Conservation (phyloP, 2,113 vertebrate genomes). For the Malurus elegans region DNA sequence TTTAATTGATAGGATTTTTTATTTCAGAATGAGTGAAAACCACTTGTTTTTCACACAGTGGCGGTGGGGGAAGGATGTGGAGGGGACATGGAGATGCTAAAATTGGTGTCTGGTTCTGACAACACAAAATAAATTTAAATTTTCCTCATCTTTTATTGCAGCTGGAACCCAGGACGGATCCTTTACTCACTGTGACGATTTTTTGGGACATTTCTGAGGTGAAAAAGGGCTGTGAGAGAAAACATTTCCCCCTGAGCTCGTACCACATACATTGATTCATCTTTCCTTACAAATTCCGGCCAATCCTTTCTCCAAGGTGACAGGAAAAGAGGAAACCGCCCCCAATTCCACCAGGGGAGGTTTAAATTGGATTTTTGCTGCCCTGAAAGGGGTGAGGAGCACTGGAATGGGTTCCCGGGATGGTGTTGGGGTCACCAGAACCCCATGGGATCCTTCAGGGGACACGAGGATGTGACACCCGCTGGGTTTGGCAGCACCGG, state of each 20-base stretch:
- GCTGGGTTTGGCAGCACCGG: too few species aligned
- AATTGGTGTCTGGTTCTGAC: neutral
- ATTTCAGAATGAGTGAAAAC: too few species aligned
- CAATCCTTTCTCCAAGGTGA: neutral
- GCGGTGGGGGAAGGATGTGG: neutral
- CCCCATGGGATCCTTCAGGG: neutral
- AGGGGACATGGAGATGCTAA: fast-evolving
- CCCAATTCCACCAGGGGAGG: neutral
- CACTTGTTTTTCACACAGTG: too few species aligned
- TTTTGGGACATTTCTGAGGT: neutral
- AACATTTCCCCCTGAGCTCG: neutral
- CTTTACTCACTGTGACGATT: fast-evolving
- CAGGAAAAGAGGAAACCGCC: too few species aligned
- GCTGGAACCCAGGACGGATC: neutral
- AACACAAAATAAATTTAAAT: fast-evolving
- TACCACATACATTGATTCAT: fast-evolving
- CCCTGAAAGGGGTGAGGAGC: neutral
- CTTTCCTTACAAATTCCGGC: neutral
- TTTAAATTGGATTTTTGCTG: neutral
- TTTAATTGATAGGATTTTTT: too few species aligned
- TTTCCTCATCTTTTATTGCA: neutral
- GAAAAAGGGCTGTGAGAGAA: neutral
- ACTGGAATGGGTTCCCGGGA: neutral
- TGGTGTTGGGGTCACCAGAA: neutral
- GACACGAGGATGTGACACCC: fast-evolving